phyloP scores from a whole-genome alignment of 1,140 invertebrate genomes.

The Chionoecetes opilio region DNA sequence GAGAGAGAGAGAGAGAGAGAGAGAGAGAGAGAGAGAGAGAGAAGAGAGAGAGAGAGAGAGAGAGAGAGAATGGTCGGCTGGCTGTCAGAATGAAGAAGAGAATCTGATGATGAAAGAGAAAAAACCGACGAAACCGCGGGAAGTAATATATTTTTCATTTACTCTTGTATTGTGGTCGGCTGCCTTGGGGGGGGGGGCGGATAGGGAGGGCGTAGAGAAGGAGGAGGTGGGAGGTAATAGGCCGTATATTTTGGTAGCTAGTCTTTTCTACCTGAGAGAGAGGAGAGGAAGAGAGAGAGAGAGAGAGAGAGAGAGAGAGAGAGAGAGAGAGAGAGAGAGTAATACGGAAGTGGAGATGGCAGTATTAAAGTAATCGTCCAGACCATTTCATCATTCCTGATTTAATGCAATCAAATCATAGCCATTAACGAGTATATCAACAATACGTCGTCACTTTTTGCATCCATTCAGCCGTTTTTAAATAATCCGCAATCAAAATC shows the following conservation, averaged over 20 bases:
- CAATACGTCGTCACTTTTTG: no score
- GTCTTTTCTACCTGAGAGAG: no score
- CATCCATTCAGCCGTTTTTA: no score
- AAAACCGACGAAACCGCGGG: not conserved
- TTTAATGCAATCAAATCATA: no score
- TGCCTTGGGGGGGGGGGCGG: not conserved
- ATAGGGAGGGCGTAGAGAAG: not conserved
- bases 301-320: not conserved
- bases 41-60: no score
- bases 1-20: not conserved
- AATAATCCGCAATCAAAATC: no score
- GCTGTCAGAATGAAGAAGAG: no score
- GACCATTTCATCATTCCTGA: no score
- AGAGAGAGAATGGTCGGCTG: no score
- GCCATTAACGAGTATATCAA: no score
- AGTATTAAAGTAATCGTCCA: no score
- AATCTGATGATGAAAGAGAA: not conserved
- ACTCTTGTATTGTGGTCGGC: not conserved
- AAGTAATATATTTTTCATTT: conserved; percentile 40
- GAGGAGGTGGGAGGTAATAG: not conserved
- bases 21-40: conserved; percentile 8
- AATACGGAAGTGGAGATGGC: not conserved
- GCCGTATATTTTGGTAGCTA: not conserved
- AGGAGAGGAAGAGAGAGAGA: not conserved
- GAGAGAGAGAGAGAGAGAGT: conserved; percentile 29